These are phyloP conservation scores for Sycophila texana DNA, from an alignment of 2,888 invertebrate species.

Conservation along the genomic window DNA sequence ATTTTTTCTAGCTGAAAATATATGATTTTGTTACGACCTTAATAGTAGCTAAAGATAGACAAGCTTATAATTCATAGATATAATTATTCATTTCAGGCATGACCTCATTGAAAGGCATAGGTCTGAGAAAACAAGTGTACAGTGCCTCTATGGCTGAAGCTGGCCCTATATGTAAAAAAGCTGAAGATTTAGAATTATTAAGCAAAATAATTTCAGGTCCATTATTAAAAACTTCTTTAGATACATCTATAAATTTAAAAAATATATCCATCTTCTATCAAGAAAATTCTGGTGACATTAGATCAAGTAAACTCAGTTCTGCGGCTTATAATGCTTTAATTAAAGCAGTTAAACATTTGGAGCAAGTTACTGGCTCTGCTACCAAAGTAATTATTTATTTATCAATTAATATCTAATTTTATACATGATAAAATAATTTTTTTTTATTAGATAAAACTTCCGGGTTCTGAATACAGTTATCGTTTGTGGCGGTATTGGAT, in stretches of 20 bases:
- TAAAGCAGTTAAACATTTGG: constrained; percentile 76
- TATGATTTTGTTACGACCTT: no score
- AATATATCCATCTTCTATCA: constrained; percentile 86
- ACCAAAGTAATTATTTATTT: constrained; percentile 64
- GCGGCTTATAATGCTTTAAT: constrained; percentile 82
- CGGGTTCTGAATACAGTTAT: constrained; percentile 78
- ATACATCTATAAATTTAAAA: constrained; percentile 80
- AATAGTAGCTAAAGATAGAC: neutral
- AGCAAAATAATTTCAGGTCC: constrained; percentile 80
- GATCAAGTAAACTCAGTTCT: constrained; percentile 83
- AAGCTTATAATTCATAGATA: neutral
- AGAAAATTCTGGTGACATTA: constrained; percentile 84
- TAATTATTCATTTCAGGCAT: constrained; percentile 76
- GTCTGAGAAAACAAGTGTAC: constrained; percentile 80
- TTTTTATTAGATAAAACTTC: constrained; percentile 69
- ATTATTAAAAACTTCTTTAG: constrained; percentile 79
- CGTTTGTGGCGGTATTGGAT: constrained; percentile 87
- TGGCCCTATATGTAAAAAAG: constrained; percentile 89
- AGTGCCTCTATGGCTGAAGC: constrained; percentile 87
- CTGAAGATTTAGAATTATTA: constrained; percentile 87
- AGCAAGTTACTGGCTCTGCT: constrained; percentile 70
- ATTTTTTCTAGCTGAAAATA: constrained; percentile 9
- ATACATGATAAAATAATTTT: neutral
- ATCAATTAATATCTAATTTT: constrained; percentile 3
- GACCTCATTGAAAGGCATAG: constrained; percentile 79